Evolutionary conservation across 2,113 vertebrate genomes (phyloP).

Genomic region (Gymnorhina tibicen): DNA sequence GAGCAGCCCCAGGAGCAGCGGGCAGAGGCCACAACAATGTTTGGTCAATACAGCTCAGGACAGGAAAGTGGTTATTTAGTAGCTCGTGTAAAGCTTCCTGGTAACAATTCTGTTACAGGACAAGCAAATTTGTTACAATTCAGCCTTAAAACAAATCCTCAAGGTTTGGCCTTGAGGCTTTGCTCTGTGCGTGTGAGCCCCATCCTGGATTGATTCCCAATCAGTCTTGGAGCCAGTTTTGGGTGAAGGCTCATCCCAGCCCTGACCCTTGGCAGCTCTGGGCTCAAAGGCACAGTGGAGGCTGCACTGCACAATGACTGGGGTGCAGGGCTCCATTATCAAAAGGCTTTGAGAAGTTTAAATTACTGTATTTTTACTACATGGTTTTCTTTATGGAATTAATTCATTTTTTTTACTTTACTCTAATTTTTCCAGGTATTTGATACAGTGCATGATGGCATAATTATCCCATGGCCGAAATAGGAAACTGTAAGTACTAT

Average conservation of each 20-base stretch:
- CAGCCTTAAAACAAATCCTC: no score
- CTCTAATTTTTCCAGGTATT: slow-evolving; percentile 66
- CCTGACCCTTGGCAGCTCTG: neutral
- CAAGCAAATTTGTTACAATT: no score
- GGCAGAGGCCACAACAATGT: no score
- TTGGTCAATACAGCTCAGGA: no score
- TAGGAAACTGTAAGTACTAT: slow-evolving; percentile 83
- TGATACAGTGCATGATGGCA: slow-evolving; percentile 10
- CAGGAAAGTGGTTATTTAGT: no score
- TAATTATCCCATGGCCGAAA: slow-evolving; percentile 80
- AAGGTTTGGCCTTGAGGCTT: no score
- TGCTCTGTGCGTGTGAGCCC: no score
- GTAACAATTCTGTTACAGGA: no score
- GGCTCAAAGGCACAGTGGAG: neutral
- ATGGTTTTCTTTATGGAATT: neutral
- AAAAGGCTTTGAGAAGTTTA: no score
- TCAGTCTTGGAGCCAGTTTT: neutral
- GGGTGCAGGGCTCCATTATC: accelerated
- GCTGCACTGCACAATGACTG: accelerated
- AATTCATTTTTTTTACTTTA: neutral
- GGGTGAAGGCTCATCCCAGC: neutral
- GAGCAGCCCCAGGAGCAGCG: no score
- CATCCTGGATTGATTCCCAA: no score
- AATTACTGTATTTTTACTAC: neutral
- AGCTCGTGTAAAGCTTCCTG: no score